Percentiles rank a stretch among this genome's conserved stretches.
phyloP scores from a whole-genome alignment of 2,888 invertebrate species.

The Trissolcus brochymenae region DNA sequence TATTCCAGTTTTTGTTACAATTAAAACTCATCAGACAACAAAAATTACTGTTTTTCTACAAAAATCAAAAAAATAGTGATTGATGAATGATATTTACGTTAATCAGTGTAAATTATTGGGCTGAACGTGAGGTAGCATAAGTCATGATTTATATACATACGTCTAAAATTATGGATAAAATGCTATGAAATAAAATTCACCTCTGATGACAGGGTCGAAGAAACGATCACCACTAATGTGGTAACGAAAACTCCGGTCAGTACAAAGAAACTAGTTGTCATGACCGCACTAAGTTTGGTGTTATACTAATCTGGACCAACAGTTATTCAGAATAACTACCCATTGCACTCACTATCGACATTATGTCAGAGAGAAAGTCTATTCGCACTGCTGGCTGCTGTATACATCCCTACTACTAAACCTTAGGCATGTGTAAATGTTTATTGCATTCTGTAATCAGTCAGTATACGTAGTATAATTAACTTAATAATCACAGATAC shows the following conservation, averaged over 20 bases:
- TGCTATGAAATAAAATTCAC: slow-evolving; percentile 50
- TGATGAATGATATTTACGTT: too few relatives aligned
- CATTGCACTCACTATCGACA: slow-evolving; percentile 62
- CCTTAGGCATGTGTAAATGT: slow-evolving; percentile 52
- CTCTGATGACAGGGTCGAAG: slow-evolving; percentile 59
- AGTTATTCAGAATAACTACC: slow-evolving; percentile 63
- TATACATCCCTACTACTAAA: slow-evolving; percentile 57
- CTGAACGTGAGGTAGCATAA: not conserved
- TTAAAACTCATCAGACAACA: too few relatives aligned
- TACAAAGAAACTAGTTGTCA: slow-evolving; percentile 62
- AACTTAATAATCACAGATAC: not conserved
- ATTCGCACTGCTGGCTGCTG: slow-evolving; percentile 56
- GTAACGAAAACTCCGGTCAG: slow-evolving; percentile 16
- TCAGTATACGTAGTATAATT: slow-evolving; percentile 7
- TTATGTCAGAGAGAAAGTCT: slow-evolving; percentile 72
- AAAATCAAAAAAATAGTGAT: too few relatives aligned
- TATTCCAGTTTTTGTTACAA: too few relatives aligned
- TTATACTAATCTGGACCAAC: slow-evolving; percentile 71
- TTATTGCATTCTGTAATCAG: slow-evolving; percentile 61
- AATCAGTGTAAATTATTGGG: too few relatives aligned
- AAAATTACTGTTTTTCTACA: too few relatives aligned
- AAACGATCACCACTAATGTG: slow-evolving; percentile 59
- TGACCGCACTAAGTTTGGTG: slow-evolving; percentile 70
- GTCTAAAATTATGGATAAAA: not conserved
- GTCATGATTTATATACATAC: not conserved